These are phyloP conservation scores for Trogon surrucura DNA, from an alignment of 2,113 vertebrate genomes.

Conservation along the genomic window DNA sequence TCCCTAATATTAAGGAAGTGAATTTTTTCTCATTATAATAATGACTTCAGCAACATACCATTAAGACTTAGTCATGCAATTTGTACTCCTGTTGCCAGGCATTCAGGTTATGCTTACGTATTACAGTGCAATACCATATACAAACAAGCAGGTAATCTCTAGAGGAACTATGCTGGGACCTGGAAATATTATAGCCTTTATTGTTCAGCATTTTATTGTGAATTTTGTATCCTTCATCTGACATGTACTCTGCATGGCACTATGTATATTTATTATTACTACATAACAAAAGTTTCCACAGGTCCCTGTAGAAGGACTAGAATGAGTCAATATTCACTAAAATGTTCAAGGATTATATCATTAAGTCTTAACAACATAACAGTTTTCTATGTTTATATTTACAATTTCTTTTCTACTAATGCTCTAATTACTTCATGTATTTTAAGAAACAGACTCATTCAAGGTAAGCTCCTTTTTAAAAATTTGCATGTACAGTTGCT, in stretches of 20 bases:
- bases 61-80: not conserved
- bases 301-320: not conserved
- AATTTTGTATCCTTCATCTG: not conserved
- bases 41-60: not conserved
- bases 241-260: not conserved
- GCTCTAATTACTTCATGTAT: not conserved
- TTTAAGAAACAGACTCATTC: not conserved
- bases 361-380: not conserved
- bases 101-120: not conserved
- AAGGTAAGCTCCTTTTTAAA: not conserved
- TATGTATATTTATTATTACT: not conserved
- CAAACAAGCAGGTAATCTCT: not conserved
- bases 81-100: not conserved
- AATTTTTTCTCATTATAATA: slow-evolving; percentile 1
- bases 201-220: not conserved
- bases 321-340: not conserved
- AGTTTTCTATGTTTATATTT: not conserved
- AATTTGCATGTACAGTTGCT: not conserved
- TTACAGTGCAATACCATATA: not conserved
- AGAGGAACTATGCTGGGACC: not conserved
- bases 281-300: not conserved
- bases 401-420: not conserved
- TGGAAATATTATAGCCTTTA: not conserved
- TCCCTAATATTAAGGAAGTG: not conserved
- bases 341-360: not conserved